Percentiles rank a stretch among this genome's conserved stretches.
Conservation (phyloP, 2,113 vertebrate genomes). For the Protobothrops flavoviridis region DNA sequence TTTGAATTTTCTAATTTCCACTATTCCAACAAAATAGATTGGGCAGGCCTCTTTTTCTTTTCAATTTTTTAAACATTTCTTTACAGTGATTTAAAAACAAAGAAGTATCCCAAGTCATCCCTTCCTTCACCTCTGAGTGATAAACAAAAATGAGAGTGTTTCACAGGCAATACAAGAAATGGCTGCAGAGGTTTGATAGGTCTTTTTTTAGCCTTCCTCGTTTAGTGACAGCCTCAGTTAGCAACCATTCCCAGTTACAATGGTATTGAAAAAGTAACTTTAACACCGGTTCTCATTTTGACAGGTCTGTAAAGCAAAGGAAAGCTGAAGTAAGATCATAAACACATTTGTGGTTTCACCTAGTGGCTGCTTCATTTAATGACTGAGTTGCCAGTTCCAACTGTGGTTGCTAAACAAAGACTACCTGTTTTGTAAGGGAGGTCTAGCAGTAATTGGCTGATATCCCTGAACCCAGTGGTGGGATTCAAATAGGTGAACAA, state of each 20-base stretch:
- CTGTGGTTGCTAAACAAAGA: background rate
- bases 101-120: background rate
- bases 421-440: background rate
- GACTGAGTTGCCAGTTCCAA: background rate
- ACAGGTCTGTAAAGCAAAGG: background rate
- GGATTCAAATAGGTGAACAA: too few species aligned
- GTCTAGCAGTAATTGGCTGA: background rate
- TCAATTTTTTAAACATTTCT: background rate
- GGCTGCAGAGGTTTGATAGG: background rate
- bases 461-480: background rate
- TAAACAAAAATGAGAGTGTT: background rate
- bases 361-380: background rate
- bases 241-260: background rate
- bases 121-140: background rate
- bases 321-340: background rate
- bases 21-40: background rate
- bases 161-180: background rate
- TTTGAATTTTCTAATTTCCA: background rate
- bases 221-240: background rate
- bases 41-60: background rate
- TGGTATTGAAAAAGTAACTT: background rate
- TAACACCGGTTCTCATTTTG: background rate
- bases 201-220: background rate
- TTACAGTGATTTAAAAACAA: background rate
- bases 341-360: background rate